Evolutionary conservation across 2,797 vertebrate genomes (phyloP).

Genomic region (Cottoperca gobio): DNA sequence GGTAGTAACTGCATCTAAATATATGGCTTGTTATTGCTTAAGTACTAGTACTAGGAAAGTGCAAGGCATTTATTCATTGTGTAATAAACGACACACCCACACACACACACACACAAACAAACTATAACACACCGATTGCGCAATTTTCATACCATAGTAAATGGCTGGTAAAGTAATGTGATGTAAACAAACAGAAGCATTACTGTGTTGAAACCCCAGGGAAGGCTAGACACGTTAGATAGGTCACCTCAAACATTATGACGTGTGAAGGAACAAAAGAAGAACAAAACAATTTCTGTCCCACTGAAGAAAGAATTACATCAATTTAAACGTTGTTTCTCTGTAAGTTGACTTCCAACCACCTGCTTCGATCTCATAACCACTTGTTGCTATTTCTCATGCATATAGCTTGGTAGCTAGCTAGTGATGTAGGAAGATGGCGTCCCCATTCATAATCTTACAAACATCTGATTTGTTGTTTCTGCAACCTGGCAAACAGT

Average conservation of each 20-base stretch:
- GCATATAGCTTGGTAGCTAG: not conserved
- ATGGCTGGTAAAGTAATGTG: conserved; percentile 11
- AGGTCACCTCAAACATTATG: too few relatives aligned
- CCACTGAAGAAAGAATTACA: not conserved
- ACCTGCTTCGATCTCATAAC: not conserved
- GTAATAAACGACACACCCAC: not conserved
- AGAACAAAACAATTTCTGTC: not conserved
- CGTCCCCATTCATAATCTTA: not conserved
- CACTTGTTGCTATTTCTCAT: not conserved
- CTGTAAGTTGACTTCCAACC: not conserved
- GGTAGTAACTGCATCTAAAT: not conserved
- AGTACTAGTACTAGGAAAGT: not conserved
- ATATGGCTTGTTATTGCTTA: not conserved
- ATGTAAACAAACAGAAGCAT: conserved; percentile 19
- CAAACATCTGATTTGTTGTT: not conserved
- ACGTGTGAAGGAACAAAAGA: not conserved
- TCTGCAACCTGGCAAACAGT: not conserved
- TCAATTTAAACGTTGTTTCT: too few relatives aligned
- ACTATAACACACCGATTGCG: conserved; percentile 28
- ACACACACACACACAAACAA: conserved; percentile 7
- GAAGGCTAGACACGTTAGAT: too few relatives aligned
- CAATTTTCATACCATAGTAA: conserved; percentile 41
- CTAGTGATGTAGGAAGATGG: not conserved
- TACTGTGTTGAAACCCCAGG: not conserved
- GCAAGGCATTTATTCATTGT: not conserved